These are phyloP conservation scores for Xiphorhynchus elegans DNA, from an alignment of 2,113 vertebrate genomes.

Conservation along the genomic window DNA sequence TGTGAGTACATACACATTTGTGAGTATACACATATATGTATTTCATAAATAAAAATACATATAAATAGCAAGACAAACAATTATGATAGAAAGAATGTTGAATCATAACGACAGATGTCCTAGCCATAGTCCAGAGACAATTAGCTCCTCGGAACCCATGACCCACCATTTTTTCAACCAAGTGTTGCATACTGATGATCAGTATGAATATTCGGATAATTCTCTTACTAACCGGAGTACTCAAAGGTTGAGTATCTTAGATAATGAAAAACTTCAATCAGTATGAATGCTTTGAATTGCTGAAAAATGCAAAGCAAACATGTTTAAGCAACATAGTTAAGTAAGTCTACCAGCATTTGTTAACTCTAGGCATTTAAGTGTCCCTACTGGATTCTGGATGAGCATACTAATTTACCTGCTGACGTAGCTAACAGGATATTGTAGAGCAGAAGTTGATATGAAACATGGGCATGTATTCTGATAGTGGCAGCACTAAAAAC, in stretches of 20 bases:
- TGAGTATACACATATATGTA: neutral
- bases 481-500: neutral
- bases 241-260: neutral
- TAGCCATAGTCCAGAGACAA: neutral
- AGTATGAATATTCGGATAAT: neutral
- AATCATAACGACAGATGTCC: neutral
- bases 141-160: neutral
- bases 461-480: neutral
- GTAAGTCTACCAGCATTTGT: neutral
- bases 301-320: conserved; percentile 23
- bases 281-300: neutral
- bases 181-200: neutral
- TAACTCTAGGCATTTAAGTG: neutral
- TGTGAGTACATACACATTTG: neutral
- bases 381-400: neutral
- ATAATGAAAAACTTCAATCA: neutral
- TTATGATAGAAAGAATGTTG: neutral
- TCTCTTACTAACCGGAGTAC: neutral
- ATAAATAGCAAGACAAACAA: neutral
- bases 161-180: neutral
- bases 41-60: conserved; percentile 1
- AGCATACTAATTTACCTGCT: neutral
- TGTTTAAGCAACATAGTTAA: neutral
- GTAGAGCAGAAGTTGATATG: neutral
- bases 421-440: neutral